These are phyloP conservation scores for Pholis gunnellus DNA, from an alignment of 2,113 vertebrate species.

Conservation along the genomic window DNA sequence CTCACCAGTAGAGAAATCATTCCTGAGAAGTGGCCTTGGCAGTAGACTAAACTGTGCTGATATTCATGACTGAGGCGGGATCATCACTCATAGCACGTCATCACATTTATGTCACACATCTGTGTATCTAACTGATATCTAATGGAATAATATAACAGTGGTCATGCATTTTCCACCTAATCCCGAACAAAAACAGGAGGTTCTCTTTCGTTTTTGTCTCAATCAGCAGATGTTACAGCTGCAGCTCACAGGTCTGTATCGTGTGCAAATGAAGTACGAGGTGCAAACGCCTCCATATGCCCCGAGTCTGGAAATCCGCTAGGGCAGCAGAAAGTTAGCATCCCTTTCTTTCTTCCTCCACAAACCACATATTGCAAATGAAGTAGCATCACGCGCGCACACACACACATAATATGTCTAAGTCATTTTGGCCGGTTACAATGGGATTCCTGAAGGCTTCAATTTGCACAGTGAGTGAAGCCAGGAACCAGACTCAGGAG, in stretches of 20 bases:
- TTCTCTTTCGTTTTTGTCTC: neutral
- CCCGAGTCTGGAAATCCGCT: constrained; percentile 30
- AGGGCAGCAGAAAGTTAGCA: constrained; percentile 43
- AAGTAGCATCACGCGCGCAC: neutral
- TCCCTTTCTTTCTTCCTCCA: constrained; percentile 42
- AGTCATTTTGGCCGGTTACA: constrained; percentile 69
- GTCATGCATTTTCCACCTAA: neutral
- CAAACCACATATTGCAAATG: constrained; percentile 41
- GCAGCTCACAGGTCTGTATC: neutral
- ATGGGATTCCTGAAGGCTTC: constrained; percentile 76
- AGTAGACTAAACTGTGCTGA: constrained; percentile 15
- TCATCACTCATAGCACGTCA: neutral
- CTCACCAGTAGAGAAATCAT: constrained; percentile 36
- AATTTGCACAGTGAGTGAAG: constrained; percentile 80
- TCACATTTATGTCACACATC: neutral
- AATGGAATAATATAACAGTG: neutral
- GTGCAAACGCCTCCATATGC: constrained; percentile 37
- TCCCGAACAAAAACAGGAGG: neutral
- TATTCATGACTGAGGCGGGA: constrained; percentile 20
- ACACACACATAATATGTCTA: constrained; percentile 36
- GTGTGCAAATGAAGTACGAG: neutral
- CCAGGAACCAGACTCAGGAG: constrained; percentile 68
- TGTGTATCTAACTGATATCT: neutral
- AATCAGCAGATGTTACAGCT: constrained; percentile 17
- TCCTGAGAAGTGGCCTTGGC: constrained; percentile 22